Percentiles rank a stretch among this genome's conserved stretches.
Evolutionary conservation across 1,140 invertebrate genomes (phyloP).

Genomic region (Lepidurus arcticus): DNA sequence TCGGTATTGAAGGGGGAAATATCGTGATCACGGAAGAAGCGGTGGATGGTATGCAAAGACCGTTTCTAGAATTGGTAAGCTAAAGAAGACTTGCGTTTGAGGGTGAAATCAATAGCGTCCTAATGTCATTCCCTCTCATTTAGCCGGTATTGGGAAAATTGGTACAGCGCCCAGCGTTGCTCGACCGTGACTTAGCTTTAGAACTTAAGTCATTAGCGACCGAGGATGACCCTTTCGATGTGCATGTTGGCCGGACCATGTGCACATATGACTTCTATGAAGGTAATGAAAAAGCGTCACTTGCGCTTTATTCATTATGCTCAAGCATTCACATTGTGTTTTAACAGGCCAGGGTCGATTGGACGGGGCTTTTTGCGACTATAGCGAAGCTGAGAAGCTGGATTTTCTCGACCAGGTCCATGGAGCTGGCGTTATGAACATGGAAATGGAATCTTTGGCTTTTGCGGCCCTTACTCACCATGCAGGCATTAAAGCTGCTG

Average conservation of each 20-base stretch:
- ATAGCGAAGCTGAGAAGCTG: slow-evolving; percentile 81
- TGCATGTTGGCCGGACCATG: slow-evolving; percentile 84
- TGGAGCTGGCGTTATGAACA: slow-evolving; percentile 79
- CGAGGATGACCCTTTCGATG: slow-evolving; percentile 75
- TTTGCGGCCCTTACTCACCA: slow-evolving; percentile 91
- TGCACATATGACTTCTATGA: slow-evolving; percentile 98
- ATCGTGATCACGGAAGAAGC: slow-evolving; percentile 83
- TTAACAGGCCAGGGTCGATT: slow-evolving; percentile 72
- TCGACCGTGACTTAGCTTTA: slow-evolving; percentile 70
- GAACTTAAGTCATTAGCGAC: slow-evolving; percentile 66
- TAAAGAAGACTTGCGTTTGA: slow-evolving; percentile 3
- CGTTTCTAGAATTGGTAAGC: slow-evolving; percentile 59
- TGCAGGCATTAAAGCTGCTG: slow-evolving; percentile 86
- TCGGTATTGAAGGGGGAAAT: slow-evolving; percentile 79
- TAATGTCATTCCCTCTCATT: slow-evolving; percentile 37
- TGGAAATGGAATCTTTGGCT: slow-evolving; percentile 93
- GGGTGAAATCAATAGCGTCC: background rate
- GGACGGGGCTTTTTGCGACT: slow-evolving; percentile 96
- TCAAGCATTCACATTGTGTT: slow-evolving; percentile 28
- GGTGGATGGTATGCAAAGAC: slow-evolving; percentile 70
- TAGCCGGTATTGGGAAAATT: slow-evolving; percentile 84
- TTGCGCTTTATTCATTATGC: background rate
- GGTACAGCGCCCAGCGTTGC: slow-evolving; percentile 68
- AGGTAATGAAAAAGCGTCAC: slow-evolving; percentile 52
- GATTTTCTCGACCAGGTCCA: slow-evolving; percentile 73